phyloP scores from a whole-genome alignment of 2,113 vertebrate genomes.

The Aramus guarauna region DNA sequence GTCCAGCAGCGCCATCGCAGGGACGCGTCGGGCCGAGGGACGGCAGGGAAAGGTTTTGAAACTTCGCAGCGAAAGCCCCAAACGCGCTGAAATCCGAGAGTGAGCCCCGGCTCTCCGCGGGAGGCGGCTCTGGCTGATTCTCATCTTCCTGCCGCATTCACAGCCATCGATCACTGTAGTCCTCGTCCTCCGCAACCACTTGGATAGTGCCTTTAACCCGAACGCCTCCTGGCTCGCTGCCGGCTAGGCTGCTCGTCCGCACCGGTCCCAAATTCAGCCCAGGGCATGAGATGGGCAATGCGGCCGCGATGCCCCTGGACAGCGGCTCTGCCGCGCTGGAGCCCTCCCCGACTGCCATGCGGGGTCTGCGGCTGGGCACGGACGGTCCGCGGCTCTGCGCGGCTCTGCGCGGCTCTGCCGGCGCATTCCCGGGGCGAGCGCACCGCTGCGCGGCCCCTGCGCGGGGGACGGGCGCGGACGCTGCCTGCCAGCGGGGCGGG shows the following conservation, averaged over 20 bases:
- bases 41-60: neutral
- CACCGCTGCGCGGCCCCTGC: neutral
- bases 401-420: neutral
- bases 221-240: neutral
- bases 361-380: neutral
- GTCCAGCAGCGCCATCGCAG: neutral
- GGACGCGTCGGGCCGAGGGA: neutral
- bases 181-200: neutral
- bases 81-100: neutral
- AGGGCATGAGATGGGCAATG: no score
- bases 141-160: neutral
- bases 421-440: neutral
- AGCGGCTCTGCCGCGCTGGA: neutral
- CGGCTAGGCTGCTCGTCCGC: neutral
- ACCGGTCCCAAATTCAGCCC: neutral
- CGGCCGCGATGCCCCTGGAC: neutral
- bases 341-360: neutral
- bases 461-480: neutral
- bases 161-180: accelerated
- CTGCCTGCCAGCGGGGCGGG: neutral
- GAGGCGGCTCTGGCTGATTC: neutral
- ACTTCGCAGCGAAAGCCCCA: neutral
- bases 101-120: neutral
- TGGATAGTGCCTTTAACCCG: neutral
- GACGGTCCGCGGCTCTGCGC: neutral